A percentile compares a stretch with the other conserved stretches of the same genome.
Evolutionary conservation across 2,113 vertebrate species (phyloP).

Genomic region (Caranx ignobilis): DNA sequence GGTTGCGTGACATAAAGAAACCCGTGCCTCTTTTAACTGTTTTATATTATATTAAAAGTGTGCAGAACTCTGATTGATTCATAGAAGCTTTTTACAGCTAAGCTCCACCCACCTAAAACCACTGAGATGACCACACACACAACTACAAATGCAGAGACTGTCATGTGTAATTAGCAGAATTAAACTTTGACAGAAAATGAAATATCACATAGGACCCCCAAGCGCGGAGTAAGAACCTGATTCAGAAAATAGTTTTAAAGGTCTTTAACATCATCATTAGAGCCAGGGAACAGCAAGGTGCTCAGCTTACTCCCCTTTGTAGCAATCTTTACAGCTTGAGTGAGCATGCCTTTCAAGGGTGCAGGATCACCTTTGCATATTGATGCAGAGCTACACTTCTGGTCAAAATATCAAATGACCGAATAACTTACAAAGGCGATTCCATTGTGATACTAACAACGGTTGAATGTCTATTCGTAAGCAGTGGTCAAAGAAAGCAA

Average conservation of each 20-base stretch:
- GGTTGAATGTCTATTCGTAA: background rate
- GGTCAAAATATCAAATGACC: background rate
- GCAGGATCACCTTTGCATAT: background rate
- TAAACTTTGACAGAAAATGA: background rate
- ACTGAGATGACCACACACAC: background rate
- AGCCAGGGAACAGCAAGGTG: background rate
- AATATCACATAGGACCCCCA: background rate
- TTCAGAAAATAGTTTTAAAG: background rate
- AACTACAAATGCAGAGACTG: background rate
- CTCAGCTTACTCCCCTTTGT: background rate
- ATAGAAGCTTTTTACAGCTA: background rate
- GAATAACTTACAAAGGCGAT: background rate
- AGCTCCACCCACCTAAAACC: background rate
- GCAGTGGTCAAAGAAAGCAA: background rate
- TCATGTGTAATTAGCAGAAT: background rate
- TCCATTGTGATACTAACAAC: background rate
- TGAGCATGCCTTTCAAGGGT: background rate
- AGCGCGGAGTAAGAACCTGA: background rate
- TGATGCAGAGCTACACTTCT: background rate
- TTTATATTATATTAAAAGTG: background rate
- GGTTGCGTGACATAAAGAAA: background rate
- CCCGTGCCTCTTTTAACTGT: background rate
- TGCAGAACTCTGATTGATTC: background rate
- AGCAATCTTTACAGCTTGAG: background rate
- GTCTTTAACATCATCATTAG: conserved; percentile 11